phyloP scores from a whole-genome alignment of 2,797 vertebrate species.

The Apogon hyalosoma region DNA sequence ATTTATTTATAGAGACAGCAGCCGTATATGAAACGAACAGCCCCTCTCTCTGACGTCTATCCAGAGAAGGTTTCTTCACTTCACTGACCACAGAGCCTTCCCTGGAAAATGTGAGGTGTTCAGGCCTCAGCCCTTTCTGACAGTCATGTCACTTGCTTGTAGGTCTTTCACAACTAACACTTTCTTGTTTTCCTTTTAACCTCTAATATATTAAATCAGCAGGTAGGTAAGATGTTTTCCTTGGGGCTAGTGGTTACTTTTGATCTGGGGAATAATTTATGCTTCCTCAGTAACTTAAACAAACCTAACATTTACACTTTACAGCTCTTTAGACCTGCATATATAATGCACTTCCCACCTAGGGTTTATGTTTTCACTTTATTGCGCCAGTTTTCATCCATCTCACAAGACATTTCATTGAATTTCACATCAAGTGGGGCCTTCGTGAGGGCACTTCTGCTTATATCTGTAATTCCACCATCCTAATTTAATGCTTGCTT shows the following conservation, averaged over 20 bases:
- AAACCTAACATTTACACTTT: no score
- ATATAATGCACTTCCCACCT: constrained; percentile 13
- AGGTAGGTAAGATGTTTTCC: not conserved
- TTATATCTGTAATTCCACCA: not conserved
- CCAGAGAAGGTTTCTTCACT: constrained; percentile 22
- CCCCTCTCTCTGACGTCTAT: constrained; percentile 5
- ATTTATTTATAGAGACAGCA: constrained; percentile 66
- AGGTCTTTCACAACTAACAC: not conserved
- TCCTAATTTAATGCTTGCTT: constrained; percentile 24
- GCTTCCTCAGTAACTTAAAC: no score
- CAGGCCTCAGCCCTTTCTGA: not conserved
- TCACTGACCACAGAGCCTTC: constrained; percentile 24
- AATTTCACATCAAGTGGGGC: no score
- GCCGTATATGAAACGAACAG: constrained; percentile 51
- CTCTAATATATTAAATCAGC: not conserved
- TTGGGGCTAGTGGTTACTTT: not conserved
- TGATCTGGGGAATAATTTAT: no score
- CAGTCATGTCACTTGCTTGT: constrained; percentile 21
- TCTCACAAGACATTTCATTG: no score
- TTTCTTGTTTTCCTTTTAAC: constrained; percentile 1
- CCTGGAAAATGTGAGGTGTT: constrained; percentile 18
- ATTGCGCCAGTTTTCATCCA: no score
- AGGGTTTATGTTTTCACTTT: no score
- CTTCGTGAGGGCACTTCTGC: not conserved
- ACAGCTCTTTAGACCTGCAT: not conserved